Evolutionary conservation across 53 echinoderm and acorn worm genomes (phyloP).

Genomic region (Echinarachnius parma): DNA sequence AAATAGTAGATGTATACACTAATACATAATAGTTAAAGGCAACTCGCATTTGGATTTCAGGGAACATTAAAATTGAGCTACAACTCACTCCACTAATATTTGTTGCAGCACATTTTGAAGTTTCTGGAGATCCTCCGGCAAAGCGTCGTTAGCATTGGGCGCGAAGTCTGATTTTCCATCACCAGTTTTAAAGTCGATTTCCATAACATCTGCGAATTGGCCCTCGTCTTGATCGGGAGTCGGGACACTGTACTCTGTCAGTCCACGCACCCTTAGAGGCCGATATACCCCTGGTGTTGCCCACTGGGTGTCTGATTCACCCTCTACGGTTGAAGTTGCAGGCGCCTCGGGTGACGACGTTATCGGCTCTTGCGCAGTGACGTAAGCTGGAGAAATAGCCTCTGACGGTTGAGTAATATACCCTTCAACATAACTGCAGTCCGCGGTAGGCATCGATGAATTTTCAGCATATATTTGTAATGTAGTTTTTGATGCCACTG

Average conservation of each 20-base stretch:
- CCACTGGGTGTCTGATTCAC: neutral
- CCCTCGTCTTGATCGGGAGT: slow-evolving; percentile 4
- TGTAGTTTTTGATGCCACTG: neutral
- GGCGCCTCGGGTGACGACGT: neutral
- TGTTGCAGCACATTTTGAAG: too few relatives aligned
- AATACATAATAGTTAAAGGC: too few relatives aligned
- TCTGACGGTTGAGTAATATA: neutral
- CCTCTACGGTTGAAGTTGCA: neutral
- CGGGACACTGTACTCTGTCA: slow-evolving; percentile 10
- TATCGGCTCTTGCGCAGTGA: slow-evolving; percentile 22
- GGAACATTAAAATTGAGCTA: too few relatives aligned
- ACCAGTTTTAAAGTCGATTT: neutral
- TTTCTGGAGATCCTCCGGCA: too few relatives aligned
- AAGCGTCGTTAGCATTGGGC: too few relatives aligned
- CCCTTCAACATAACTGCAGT: neutral
- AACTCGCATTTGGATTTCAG: too few relatives aligned
- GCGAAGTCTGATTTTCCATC: too few relatives aligned
- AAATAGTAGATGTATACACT: too few relatives aligned
- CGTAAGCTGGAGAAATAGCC: neutral
- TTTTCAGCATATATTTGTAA: neutral
- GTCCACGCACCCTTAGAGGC: neutral
- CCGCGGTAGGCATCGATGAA: neutral
- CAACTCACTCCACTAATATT: too few relatives aligned
- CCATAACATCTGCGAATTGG: neutral
- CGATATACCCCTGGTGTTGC: slow-evolving; percentile 12